Base-by-base conservation (phyloP, 2,113 vertebrate genomes). In the Syrrhaptes paradoxus region DNA sequence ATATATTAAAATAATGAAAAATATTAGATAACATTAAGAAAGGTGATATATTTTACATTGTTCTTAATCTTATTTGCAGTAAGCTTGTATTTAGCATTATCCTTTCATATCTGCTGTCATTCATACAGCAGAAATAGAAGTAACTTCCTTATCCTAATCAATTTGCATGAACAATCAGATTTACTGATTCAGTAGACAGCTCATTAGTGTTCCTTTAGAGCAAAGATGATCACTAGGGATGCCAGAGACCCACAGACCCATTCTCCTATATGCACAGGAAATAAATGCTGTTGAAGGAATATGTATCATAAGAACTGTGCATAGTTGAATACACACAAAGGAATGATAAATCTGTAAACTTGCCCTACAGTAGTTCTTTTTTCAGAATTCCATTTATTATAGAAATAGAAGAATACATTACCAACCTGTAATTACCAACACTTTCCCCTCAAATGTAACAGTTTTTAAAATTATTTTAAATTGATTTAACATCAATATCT, bases 161-260 rank as follows among this genome's bases (percentile, higher is more conserved):
- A 93, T 96, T 97, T 97, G 21, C 72, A 94, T 76, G 49, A 97
- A 85, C 41, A 96, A 58, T 95, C 57, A 97, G 67, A 91, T 93
- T 95, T 97, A 96, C 65, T 94, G 58, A 96, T 88, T 97, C 58
- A 87, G 66, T 81, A 85, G 51, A 62, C 43, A 77, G 51, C n/a
- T 97, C 85, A 86, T 93, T 95, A 94, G 41, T 51, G 46, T 6
- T 58, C 22, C 22, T 95, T 96, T 95, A 95, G 80, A 97, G 52
- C 16, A 90, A 65, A 79, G 94, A 67, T 73, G 16, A 66, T 97
- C 85, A 72, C 79, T 63, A 65, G 89, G 73, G 85, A 58, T 92
- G 65, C 61, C 57, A 61, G 43, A 94, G 58, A 89, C 57, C 31
- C 68, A 86, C 32, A 94, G 54, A 89, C 41, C 46, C 94, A n/a